These are phyloP conservation scores for Lasioglossum figueresi DNA, from an alignment of 2,888 invertebrate species.

Conservation along the genomic window DNA sequence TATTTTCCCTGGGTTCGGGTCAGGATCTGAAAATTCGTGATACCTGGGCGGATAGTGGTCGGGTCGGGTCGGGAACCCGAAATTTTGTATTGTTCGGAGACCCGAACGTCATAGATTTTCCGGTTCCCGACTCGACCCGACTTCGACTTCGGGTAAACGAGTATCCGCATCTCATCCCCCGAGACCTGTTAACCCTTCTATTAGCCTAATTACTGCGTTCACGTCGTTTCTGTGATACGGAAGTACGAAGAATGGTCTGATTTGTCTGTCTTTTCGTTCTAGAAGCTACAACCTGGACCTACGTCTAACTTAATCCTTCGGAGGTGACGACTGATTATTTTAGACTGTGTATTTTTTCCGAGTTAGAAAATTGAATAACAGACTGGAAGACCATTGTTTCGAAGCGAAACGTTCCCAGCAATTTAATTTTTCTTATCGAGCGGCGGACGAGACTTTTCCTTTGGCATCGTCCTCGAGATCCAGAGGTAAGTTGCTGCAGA, in stretches of 20 bases:
- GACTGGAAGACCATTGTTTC: neutral
- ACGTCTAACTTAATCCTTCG: neutral
- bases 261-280: neutral
- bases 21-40: no score
- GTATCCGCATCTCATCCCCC: neutral
- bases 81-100: no score
- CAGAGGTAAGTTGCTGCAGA: slow-evolving; percentile 10
- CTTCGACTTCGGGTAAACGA: neutral
- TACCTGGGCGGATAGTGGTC: no score
- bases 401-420: neutral
- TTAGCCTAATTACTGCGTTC: neutral
- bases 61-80: no score
- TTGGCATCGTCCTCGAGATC: slow-evolving; percentile 7
- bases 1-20: no score
- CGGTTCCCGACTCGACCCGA: no score
- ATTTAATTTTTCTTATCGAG: slow-evolving; percentile 16
- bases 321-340: neutral
- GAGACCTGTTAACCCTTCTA: slow-evolving; percentile 1
- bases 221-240: neutral
- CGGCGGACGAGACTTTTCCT: neutral
- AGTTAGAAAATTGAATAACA: neutral
- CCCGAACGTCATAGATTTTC: no score
- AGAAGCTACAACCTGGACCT: neutral
- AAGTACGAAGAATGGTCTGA: neutral
- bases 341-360: neutral